Evolutionary conservation across 2,888 invertebrate genomes (phyloP), one percentile per base, ranked within the genome.

Genomic region (Blera fallax): DNA sequence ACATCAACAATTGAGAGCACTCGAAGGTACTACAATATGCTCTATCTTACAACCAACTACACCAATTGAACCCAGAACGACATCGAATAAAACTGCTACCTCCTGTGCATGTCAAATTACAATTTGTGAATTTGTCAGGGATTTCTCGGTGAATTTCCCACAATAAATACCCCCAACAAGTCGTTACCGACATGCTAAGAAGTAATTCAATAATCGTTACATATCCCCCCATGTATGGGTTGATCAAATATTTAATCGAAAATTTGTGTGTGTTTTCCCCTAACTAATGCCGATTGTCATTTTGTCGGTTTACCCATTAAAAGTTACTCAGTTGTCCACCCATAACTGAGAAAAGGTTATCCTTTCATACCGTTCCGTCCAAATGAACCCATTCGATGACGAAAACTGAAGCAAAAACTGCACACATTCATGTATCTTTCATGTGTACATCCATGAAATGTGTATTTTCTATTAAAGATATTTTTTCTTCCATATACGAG

Each of bases 151-250:
- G 34, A 34, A 16, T n/a, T 43, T 32, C 21, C 45, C 40, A 64
- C 29, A 45, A n/a, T 21, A 32, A 43, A n/a, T 43, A 45, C 10
- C 65, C 65, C 65, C 7, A 37, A 58, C 21, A 37, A 37, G 34
- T 32, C 43, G 32, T 48, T 58, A 58, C 45, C 29, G 29, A 24
- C 48, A 58, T 70, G 34, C 48, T 58, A 60, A 45, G 34, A 32
- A 60, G 72, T 60, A 72, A 72, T 72, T 72, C 72, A 60, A 60
- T 72, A 29, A 72, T 58, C 72, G 48, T 58, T 69, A 69, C 40
- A 29, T 54, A 37, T 16, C 56, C 24, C 21, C 34, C 18, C 6
- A 14, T 32, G 40, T 40, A 24, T 24, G 34, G 14, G 32, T 29
- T 18, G 37, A 48, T 52, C 65, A 65, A 65, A 52, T 24, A 65